phyloP scores from a whole-genome alignment of 2,888 invertebrate species.

The Fragum whitleyi region DNA sequence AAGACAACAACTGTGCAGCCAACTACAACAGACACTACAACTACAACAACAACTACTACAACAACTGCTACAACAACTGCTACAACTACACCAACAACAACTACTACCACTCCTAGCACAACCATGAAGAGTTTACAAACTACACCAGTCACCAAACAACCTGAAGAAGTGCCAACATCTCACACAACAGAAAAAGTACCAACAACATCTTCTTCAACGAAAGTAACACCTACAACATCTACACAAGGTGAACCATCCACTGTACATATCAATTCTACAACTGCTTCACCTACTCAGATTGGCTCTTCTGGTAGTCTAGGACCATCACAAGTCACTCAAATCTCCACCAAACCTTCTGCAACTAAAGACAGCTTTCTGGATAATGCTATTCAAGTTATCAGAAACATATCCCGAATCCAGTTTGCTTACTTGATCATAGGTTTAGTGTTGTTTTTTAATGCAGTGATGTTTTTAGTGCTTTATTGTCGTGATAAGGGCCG shows the following conservation, averaged over 20 bases:
- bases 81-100: slow-evolving; percentile 40
- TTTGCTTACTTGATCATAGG: slow-evolving; percentile 85
- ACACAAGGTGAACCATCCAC: slow-evolving; percentile 34
- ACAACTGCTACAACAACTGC: slow-evolving; percentile 42
- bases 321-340: slow-evolving; percentile 31
- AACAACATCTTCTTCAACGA: slow-evolving; percentile 15
- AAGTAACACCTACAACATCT: slow-evolving; percentile 42
- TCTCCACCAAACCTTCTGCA: slow-evolving; percentile 61
- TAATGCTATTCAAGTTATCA: slow-evolving; percentile 66
- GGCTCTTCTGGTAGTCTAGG: slow-evolving; percentile 6
- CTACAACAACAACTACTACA: slow-evolving; percentile 44
- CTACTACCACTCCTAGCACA: slow-evolving; percentile 42
- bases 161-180: slow-evolving; percentile 27
- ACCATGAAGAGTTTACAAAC: slow-evolving; percentile 27
- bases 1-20: slow-evolving; percentile 23
- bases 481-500: slow-evolving; percentile 78
- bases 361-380: slow-evolving; percentile 66
- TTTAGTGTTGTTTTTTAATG: slow-evolving; percentile 80
- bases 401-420: slow-evolving; percentile 81
- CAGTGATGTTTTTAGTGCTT: slow-evolving; percentile 82
- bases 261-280: slow-evolving; percentile 10
- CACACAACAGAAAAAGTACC: slow-evolving; percentile 39
- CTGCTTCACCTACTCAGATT: background rate
- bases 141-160: slow-evolving; percentile 35
- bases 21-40: slow-evolving; percentile 37